These are phyloP conservation scores for Heliconius himera DNA, from an alignment of 1,140 invertebrate species.

Conservation along the genomic window DNA sequence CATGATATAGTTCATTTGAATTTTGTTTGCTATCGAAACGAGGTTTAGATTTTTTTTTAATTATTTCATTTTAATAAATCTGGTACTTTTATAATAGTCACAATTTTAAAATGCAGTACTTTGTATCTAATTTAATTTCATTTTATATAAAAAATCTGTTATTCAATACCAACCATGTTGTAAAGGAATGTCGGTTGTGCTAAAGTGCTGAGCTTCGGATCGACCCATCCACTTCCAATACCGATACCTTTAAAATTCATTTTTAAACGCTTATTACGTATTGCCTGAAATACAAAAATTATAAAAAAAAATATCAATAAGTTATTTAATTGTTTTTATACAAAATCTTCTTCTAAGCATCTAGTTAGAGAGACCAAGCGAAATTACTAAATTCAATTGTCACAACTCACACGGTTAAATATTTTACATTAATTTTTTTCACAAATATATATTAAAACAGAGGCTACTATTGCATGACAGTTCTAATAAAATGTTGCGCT, in stretches of 20 bases:
- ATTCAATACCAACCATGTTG: conserved; percentile 48
- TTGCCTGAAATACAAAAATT: conserved; percentile 78
- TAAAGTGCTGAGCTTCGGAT: conserved; percentile 79
- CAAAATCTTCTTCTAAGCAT: too few species aligned
- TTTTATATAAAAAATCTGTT: not conserved
- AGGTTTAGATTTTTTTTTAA: too few species aligned
- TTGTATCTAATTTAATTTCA: not conserved
- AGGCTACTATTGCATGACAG: not conserved
- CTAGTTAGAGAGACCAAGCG: not conserved
- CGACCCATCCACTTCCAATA: conserved; percentile 90
- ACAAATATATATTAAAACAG: not conserved
- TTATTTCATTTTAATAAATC: too few species aligned
- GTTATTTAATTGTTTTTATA: too few species aligned
- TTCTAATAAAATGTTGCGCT: not conserved
- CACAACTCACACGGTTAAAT: not conserved
- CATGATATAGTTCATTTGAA: too few species aligned
- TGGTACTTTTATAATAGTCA: too few species aligned
- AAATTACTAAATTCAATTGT: not conserved
- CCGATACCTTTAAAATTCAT: conserved; percentile 88
- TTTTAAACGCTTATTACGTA: conserved; percentile 82
- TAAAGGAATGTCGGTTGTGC: conserved; percentile 60
- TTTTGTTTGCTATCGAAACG: too few species aligned
- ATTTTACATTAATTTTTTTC: not conserved
- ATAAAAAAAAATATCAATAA: not conserved
- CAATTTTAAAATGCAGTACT: too few species aligned